A percentile compares a stretch with the other conserved stretches of the same genome.
Conservation (phyloP, 2,888 invertebrate genomes). For the Chironomus tentans region DNA sequence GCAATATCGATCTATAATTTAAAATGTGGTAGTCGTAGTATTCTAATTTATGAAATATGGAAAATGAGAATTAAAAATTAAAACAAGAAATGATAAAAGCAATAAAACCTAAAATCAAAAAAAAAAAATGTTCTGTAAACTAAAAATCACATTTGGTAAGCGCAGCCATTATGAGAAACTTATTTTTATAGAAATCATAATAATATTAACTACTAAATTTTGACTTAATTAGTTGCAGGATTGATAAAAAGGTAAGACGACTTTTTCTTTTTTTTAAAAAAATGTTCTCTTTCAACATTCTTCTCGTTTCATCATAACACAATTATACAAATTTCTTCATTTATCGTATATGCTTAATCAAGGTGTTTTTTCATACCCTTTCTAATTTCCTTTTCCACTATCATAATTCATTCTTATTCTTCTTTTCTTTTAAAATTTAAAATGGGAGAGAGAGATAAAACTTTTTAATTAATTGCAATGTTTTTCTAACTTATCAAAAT, state of each 20-base stretch:
- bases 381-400: no score
- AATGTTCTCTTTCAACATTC: no score
- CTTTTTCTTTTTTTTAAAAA: no score
- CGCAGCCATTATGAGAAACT: conserved; percentile 8
- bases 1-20: background rate
- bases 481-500: no score
- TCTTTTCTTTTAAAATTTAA: no score
- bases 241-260: background rate
- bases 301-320: no score
- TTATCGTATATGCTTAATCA: no score
- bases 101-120: background rate
- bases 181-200: background rate
- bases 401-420: no score
- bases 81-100: background rate
- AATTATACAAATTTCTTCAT: no score
- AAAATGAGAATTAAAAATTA: background rate
- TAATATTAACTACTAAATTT: background rate
- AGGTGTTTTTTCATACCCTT: no score
- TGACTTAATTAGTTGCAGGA: background rate
- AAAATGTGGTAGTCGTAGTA: background rate
- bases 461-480: no score
- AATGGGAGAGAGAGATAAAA: no score
- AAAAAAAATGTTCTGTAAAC: background rate
- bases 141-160: conserved; percentile 23
- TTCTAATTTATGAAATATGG: background rate